Conservation (phyloP, 1,140 invertebrate species). For the Trypoxylus dichotomus region DNA sequence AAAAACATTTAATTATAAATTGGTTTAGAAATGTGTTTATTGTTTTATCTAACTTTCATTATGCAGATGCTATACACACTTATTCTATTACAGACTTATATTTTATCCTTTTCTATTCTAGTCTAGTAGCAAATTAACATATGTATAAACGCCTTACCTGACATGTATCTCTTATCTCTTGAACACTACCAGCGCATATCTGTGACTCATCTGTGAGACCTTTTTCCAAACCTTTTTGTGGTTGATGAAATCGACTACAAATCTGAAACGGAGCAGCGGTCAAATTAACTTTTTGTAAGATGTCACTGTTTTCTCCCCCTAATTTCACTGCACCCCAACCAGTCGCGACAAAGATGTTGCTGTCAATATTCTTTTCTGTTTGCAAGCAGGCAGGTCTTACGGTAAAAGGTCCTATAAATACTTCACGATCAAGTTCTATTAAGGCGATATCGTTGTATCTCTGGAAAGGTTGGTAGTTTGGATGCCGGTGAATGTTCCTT, state of each 20-base stretch:
- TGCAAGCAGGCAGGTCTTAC: conserved; percentile 18
- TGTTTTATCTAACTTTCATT: too few relatives aligned
- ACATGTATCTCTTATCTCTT: conserved; percentile 53
- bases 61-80: too few relatives aligned
- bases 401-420: not conserved
- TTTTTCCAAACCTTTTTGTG: conserved; percentile 50
- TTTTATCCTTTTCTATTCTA: too few relatives aligned
- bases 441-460: conserved; percentile 8
- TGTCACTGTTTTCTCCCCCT: conserved; percentile 51
- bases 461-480: conserved; percentile 26
- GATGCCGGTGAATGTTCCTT: not conserved
- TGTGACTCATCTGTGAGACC: conserved; percentile 57
- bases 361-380: not conserved
- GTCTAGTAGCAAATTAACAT: too few relatives aligned
- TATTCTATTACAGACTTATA: too few relatives aligned
- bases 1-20: too few relatives aligned
- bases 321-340: conserved; percentile 51
- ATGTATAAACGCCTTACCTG: conserved; percentile 39
- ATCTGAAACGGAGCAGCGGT: conserved; percentile 45
- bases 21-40: too few relatives aligned
- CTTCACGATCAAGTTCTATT: not conserved
- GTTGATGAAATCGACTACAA: conserved; percentile 41
- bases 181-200: conserved; percentile 68
- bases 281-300: conserved; percentile 58
- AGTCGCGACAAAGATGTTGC: conserved; percentile 36